Percentiles rank a stretch among this genome's conserved stretches.
phyloP scores from a whole-genome alignment of 2,888 invertebrate genomes.

The Caenorhabditis drosophilae region DNA sequence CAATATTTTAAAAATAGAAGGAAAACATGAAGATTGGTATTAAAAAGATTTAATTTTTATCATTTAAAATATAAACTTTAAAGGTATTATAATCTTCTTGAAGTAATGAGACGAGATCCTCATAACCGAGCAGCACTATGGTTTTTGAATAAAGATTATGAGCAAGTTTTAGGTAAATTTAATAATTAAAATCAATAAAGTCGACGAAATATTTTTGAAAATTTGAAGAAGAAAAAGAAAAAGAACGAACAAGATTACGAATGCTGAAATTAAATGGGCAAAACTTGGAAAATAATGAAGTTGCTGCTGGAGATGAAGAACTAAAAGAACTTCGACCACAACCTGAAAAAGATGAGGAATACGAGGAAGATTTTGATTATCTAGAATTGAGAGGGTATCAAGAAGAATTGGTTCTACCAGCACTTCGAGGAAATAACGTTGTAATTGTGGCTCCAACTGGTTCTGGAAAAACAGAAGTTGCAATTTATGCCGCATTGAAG shows the following conservation, averaged over 20 bases:
- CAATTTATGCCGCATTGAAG: slow-evolving; percentile 54
- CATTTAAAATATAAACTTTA: neutral
- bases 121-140: slow-evolving; percentile 19
- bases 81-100: slow-evolving; percentile 24
- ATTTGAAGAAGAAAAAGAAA: slow-evolving; percentile 11
- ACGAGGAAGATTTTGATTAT: neutral
- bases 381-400: slow-evolving; percentile 53
- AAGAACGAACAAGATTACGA: slow-evolving; percentile 1
- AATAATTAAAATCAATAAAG: neutral
- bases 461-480: slow-evolving; percentile 66
- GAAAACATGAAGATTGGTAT: neutral
- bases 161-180: slow-evolving; percentile 12
- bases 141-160: slow-evolving; percentile 20
- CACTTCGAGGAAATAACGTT: slow-evolving; percentile 49
- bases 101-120: slow-evolving; percentile 29
- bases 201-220: neutral
- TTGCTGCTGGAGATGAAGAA: slow-evolving; percentile 1
- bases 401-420: slow-evolving; percentile 45
- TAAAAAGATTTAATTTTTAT: no score
- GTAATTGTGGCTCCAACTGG: slow-evolving; percentile 67
- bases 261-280: slow-evolving; percentile 1
- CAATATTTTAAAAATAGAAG: neutral
- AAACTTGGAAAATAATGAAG: neutral
- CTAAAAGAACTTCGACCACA: slow-evolving; percentile 15
- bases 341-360: neutral